Evolutionary conservation across 2,113 vertebrate species (phyloP).

Genomic region (Oxygymnocypris stewartii): DNA sequence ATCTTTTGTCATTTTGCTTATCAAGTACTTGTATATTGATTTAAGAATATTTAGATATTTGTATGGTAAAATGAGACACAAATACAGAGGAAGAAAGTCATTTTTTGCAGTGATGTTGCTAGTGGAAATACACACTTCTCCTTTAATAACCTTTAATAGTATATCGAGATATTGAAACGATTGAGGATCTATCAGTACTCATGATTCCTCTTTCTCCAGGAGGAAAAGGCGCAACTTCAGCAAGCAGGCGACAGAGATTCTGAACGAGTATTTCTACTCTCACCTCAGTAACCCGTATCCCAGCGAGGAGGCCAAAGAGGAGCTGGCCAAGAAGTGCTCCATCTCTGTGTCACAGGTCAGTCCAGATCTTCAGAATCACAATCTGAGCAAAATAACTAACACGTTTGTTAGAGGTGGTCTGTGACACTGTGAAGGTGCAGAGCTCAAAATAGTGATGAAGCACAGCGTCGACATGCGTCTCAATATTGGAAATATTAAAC

Average conservation of each 20-base stretch:
- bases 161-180: not conserved
- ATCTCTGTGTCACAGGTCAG: constrained; percentile 88
- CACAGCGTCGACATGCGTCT: not conserved
- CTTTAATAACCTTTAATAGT: not conserved
- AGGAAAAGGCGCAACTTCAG: constrained; percentile 91
- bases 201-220: constrained; percentile 64
- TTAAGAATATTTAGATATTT: no score
- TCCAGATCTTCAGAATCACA: constrained; percentile 1
- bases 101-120: not conserved
- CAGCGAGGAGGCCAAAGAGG: constrained; percentile 92
- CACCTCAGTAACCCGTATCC: constrained; percentile 91
- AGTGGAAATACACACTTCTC: not conserved
- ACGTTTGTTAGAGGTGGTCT: constrained; percentile 19
- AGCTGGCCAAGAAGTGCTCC: constrained; percentile 91
- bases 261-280: constrained; percentile 92
- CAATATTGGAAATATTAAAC: no score
- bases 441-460: constrained; percentile 20
- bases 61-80: no score
- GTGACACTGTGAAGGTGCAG: constrained; percentile 57
- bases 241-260: constrained; percentile 89
- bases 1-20: no score
- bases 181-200: not conserved
- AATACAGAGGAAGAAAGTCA: no score
- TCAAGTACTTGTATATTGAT: no score
- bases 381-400: constrained; percentile 8